phyloP scores from a whole-genome alignment of 2,888 invertebrate species.

The Ditula angustiorana region DNA sequence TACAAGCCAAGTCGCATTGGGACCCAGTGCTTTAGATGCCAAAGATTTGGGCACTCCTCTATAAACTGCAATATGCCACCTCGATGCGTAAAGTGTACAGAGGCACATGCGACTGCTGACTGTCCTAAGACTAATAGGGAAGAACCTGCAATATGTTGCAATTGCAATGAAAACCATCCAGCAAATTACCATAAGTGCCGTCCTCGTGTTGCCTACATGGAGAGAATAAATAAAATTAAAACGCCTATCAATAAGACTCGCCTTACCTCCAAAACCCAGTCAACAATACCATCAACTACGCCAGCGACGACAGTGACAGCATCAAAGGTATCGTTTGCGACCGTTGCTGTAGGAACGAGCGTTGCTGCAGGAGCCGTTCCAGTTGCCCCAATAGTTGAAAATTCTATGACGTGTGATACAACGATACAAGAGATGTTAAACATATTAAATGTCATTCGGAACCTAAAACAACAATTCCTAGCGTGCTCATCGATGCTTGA shows the following conservation, averaged over 20 bases:
- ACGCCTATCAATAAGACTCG: background rate
- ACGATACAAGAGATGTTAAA: constrained; percentile 19
- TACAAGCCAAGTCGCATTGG: constrained; percentile 29
- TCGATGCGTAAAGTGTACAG: constrained; percentile 40
- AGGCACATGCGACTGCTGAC: constrained; percentile 25
- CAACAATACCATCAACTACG: background rate
- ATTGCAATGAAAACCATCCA: constrained; percentile 39
- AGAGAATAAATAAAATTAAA: background rate
- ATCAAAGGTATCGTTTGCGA: background rate
- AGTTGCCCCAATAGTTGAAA: background rate
- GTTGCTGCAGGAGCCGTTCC: background rate
- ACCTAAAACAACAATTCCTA: constrained; percentile 28
- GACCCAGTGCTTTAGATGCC: constrained; percentile 43
- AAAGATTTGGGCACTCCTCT: constrained; percentile 41
- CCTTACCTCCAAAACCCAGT: background rate
- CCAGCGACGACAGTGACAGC: too few relatives aligned
- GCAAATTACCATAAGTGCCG: constrained; percentile 9
- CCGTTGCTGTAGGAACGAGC: too few relatives aligned
- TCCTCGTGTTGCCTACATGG: background rate
- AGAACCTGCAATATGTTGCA: constrained; percentile 39
- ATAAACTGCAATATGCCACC: constrained; percentile 40
- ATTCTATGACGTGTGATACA: background rate
- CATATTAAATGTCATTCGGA: constrained; percentile 29
- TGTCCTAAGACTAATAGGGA: constrained; percentile 37
- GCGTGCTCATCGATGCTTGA: constrained; percentile 12